Conservation (phyloP, 2,888 invertebrate species). For the Boloria selene region DNA sequence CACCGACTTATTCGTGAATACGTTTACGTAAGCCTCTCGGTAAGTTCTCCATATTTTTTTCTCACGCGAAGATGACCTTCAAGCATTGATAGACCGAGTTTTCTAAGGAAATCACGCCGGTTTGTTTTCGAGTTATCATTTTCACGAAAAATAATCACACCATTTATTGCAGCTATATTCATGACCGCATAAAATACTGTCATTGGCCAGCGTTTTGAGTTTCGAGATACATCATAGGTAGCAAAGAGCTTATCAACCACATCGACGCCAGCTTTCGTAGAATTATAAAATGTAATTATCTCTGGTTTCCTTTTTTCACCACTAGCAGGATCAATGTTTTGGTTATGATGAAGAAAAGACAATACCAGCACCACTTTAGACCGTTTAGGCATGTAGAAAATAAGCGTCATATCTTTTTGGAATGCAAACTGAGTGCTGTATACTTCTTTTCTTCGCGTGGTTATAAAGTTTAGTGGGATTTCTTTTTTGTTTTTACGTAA, state of each 20-base stretch:
- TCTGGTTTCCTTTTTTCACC: background rate
- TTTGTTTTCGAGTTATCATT: slow-evolving; percentile 30
- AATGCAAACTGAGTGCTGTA: slow-evolving; percentile 34
- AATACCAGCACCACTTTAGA: slow-evolving; percentile 46
- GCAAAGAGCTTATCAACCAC: slow-evolving; percentile 16
- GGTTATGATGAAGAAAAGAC: background rate
- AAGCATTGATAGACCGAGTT: slow-evolving; percentile 30
- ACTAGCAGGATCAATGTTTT: background rate
- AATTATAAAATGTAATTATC: slow-evolving; percentile 9
- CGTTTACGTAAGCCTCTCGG: slow-evolving; percentile 29
- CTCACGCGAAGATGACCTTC: slow-evolving; percentile 20
- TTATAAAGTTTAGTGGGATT: slow-evolving; percentile 35
- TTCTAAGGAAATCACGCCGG: slow-evolving; percentile 27
- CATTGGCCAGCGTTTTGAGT: slow-evolving; percentile 33
- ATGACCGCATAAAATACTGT: too few relatives aligned
- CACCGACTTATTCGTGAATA: slow-evolving; percentile 31
- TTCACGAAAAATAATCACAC: slow-evolving; percentile 34
- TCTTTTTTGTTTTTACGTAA: slow-evolving; percentile 38
- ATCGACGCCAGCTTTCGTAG: slow-evolving; percentile 15
- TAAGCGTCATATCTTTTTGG: slow-evolving; percentile 42
- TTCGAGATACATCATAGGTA: slow-evolving; percentile 19
- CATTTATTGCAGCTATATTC: too few relatives aligned
- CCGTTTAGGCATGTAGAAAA: slow-evolving; percentile 49
- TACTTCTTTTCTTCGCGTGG: slow-evolving; percentile 29
- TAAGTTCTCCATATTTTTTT: slow-evolving; percentile 28